Evolutionary conservation across 2,888 invertebrate species (phyloP), one percentile per base, ranked within the genome.

Genomic region (Octonoba sinensis): DNA sequence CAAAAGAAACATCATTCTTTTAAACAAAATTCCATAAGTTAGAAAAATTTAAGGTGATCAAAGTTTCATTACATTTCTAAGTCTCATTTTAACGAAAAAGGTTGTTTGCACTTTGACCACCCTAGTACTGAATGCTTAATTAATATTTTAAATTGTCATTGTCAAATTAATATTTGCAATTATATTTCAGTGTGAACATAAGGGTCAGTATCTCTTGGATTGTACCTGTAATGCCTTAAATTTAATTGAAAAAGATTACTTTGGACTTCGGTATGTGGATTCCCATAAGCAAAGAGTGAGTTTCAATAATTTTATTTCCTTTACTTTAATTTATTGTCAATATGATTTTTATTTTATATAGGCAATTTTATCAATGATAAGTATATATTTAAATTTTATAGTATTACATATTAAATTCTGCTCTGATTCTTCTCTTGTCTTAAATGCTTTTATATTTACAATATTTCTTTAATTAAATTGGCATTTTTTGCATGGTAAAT

Each of bases 221-320:
- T 93, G 94, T 91, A 93, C 96, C 85, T 97, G 96, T 89, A 93
- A 94, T 88, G 94, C 95, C 88, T 91, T 97, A 86, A 95, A 95
- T 90, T 92, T 97, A 85, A 92, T 94, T 84, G 97, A 97, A 90
- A 95, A 94, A 87, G 97, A 97, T 90, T 97, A 96, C 89, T 96
- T 97, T 89, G 97, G 97, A 15, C 91, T 97, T 85, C 92, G 96
- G 84, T 97, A 94, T 92, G 96, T 96, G 85, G 97, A 97, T 89
- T 91, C 92, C 81, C 92, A 93, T 86, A 94, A 95, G 86, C 96
- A 96, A 89, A 92, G 96, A 91, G 96, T 96, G 90, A 91, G 92
- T 87, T 36, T 36, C 36, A 13, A 13, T n/a, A n/a, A 49, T 56
- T 66, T 49, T 18, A 51, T 24, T 22, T 18, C 8, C 16, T n/a